These are phyloP conservation scores for Ursus arctos DNA, from an alignment of 2,113 vertebrate genomes.

Conservation along the genomic window DNA sequence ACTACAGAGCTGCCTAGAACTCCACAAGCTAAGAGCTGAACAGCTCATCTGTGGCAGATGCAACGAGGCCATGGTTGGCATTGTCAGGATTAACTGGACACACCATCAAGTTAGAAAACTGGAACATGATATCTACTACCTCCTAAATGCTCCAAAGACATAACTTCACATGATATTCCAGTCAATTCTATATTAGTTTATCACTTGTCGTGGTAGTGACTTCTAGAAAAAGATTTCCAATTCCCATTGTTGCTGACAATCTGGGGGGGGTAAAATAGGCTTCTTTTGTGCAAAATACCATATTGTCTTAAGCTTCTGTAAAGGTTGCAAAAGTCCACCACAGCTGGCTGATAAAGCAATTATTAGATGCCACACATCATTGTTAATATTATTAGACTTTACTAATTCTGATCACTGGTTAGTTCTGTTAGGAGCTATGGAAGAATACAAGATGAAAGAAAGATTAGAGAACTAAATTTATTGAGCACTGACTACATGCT, in stretches of 20 bases:
- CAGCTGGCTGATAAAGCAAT: not conserved
- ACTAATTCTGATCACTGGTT: not conserved
- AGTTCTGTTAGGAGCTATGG: not conserved
- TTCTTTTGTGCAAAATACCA: not conserved
- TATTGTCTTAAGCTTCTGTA: not conserved
- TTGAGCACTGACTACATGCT: not conserved
- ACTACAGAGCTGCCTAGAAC: not conserved
- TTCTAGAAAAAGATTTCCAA: not conserved
- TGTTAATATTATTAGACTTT: not conserved
- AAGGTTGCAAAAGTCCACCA: not conserved
- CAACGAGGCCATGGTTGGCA: not conserved
- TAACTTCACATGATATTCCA: not conserved
- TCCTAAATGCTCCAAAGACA: not conserved
- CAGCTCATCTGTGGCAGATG: not conserved
- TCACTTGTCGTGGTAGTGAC: not conserved
- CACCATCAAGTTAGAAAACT: not conserved
- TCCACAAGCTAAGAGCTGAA: not conserved
- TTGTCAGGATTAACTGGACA: not conserved
- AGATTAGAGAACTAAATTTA: not conserved
- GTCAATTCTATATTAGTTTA: not conserved
- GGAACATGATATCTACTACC: not conserved
- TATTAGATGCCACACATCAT: not conserved
- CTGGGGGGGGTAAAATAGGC: not conserved
- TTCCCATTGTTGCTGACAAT: not conserved
- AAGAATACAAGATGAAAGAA: not conserved